Conservation (phyloP, 2,113 vertebrate genomes). For the Pongo pygmaeus region DNA sequence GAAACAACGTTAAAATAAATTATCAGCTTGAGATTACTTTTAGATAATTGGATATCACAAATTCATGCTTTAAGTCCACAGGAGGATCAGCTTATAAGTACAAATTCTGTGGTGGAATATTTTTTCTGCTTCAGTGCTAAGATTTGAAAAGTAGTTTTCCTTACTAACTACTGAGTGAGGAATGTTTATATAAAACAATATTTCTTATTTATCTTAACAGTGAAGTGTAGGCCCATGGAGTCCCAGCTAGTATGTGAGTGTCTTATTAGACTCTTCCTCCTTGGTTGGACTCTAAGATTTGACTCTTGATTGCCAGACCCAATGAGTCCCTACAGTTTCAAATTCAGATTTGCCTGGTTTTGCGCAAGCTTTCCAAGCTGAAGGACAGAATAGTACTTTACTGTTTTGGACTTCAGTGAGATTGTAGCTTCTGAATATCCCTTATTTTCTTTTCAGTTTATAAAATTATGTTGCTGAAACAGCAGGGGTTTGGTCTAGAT, state of each 20-base stretch:
- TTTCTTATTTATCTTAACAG: background rate
- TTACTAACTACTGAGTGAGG: background rate
- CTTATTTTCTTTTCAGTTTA: constrained; percentile 4
- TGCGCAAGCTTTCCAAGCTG: background rate
- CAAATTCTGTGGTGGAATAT: background rate
- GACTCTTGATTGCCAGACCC: background rate
- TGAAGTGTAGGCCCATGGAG: background rate
- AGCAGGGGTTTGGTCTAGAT: too few species aligned
- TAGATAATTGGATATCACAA: background rate
- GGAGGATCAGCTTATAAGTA: background rate
- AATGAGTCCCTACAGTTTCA: background rate
- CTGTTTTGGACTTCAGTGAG: background rate
- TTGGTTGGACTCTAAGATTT: background rate
- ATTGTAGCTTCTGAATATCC: background rate
- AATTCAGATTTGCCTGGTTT: background rate
- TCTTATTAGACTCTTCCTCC: background rate
- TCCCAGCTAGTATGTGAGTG: background rate
- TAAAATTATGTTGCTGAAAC: background rate
- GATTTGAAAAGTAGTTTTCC: background rate
- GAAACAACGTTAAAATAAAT: background rate
- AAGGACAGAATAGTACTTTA: background rate
- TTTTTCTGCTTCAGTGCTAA: background rate
- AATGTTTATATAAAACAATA: background rate
- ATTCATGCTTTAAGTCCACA: background rate
- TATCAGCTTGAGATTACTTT: background rate